Base-by-base conservation (phyloP, 2,797 vertebrate genomes). In the Oreochromis grahami region DNA sequence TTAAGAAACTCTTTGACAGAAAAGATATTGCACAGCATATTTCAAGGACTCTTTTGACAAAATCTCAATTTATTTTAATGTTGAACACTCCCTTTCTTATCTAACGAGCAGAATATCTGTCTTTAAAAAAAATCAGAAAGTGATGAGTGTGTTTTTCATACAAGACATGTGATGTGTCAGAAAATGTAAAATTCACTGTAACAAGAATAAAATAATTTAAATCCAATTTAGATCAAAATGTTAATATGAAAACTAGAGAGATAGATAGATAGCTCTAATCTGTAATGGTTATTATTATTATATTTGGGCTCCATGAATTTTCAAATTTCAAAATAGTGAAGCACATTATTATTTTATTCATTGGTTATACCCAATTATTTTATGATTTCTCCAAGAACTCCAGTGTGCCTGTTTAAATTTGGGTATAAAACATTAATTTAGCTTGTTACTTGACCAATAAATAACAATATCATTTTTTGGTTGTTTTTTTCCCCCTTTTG, bases 171-270 rank as follows among this genome's bases (percentile, higher is more conserved):
- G 86, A 86, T 84, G 50, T 58, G 51, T 79, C 77, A 12, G 56
- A 87, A 89, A 92, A 90, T 78, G 68, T n/a, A n/a, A 72, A 72
- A 6, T 29, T 48, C 24, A 88, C 50, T 63, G 78, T 50, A 82
- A 86, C 41, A 68, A 78, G 41, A 90, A 87, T 90, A 19, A 83
- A 90, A 79, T 48, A 4, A 53, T 83, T 88, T 78, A 83, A 88
- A 77, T 79, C 65, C 87, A 79, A 77, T 76, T 86, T 32, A n/a
- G 77, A 53, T 63, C n/a, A 76, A 92, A 86, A 86, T 65, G 72
- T 88, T 89, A 79, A 84, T 53, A 60, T 52, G 56, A 82, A 45
- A 85, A 77, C 36, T 41, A 41, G 32, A n/a, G 19, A 60, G 56
- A 36, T 34, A 34, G 34, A 8, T 9, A 36, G 8, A 9, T 38